These are phyloP conservation scores for Peromyscus nudipes DNA, from an alignment of 2,797 vertebrate species.

Conservation along the genomic window DNA sequence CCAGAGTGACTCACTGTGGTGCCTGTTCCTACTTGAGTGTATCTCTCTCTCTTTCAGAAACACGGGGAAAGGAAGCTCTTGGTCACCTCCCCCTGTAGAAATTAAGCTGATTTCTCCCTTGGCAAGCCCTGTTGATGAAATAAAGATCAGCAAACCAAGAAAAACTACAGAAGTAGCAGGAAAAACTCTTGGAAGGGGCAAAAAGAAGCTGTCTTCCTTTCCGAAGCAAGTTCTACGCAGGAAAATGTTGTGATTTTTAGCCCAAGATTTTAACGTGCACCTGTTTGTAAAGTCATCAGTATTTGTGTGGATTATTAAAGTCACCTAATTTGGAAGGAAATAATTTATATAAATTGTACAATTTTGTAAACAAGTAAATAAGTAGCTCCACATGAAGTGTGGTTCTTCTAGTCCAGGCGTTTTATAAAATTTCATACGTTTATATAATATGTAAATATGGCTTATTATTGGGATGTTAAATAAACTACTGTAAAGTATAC, in stretches of 20 bases:
- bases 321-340: constrained; percentile 90
- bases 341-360: constrained; percentile 95
- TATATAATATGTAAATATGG: constrained; percentile 95
- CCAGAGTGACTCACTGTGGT: background rate
- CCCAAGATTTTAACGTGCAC: constrained; percentile 87
- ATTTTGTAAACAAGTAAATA: constrained; percentile 90
- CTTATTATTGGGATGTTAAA: constrained; percentile 95
- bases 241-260: constrained; percentile 93
- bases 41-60: constrained; percentile 86
- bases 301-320: constrained; percentile 88
- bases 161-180: constrained; percentile 84
- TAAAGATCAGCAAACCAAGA: constrained; percentile 85
- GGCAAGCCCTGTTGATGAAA: constrained; percentile 89
- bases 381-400: constrained; percentile 89
- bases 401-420: constrained; percentile 88
- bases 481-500: constrained; percentile 91
- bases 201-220: constrained; percentile 93
- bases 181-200: constrained; percentile 88
- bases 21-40: background rate
- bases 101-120: constrained; percentile 94
- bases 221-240: constrained; percentile 95
- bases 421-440: constrained; percentile 92
- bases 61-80: constrained; percentile 84
- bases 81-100: constrained; percentile 90
- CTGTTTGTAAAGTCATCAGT: constrained; percentile 88